Evolutionary conservation across 2,113 vertebrate genomes (phyloP), one percentile per base, ranked within the genome.

Genomic region (Spea multiplicata): DNA sequence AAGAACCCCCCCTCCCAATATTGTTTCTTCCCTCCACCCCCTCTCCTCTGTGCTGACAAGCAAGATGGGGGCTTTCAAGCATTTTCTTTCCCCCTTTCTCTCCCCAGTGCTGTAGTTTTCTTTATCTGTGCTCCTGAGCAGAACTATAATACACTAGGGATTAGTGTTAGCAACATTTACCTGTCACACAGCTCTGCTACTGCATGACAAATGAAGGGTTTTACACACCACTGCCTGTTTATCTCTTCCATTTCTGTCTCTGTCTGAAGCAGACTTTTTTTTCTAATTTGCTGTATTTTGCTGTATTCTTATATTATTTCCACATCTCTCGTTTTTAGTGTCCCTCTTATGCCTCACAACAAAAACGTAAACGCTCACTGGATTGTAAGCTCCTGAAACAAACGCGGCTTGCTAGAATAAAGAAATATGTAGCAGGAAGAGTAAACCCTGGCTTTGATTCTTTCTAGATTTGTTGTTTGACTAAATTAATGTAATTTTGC

Each of bases 131-230:
- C 57, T 57, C 49, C 65, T 61, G 52, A 44, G 46, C 66, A 76
- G 71, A 65, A 48, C 68, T 76, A 80, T 71, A 75, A 83, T 83
- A 73, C 72, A 66, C 46, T 16, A 0, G 69, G 76, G 79, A 85
- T 78, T 83, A 73, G 67, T n/a, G n/a, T 52, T 70, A 83, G 81
- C 3, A 59, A 61, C 55, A 65, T 62, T 14, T 45, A 67, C 75
- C 50, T 71, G 71, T 59, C 82, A 66, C 74, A 82, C 64, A 62
- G 65, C 48, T 84, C 44, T 79, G 78, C 69, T 83, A 73, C 71
- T 61, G 81, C 81, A 84, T 83, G 70, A 81, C 74, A 83, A 84
- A 84, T 7, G 83, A 75, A 16, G 10, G 46, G 49, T 71, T 70
- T 69, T 79, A 80, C 76, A 81, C 62, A 81, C 62, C 12, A 16